phyloP scores from a whole-genome alignment of 2,113 vertebrate species.

The Cynopterus brachyotis region DNA sequence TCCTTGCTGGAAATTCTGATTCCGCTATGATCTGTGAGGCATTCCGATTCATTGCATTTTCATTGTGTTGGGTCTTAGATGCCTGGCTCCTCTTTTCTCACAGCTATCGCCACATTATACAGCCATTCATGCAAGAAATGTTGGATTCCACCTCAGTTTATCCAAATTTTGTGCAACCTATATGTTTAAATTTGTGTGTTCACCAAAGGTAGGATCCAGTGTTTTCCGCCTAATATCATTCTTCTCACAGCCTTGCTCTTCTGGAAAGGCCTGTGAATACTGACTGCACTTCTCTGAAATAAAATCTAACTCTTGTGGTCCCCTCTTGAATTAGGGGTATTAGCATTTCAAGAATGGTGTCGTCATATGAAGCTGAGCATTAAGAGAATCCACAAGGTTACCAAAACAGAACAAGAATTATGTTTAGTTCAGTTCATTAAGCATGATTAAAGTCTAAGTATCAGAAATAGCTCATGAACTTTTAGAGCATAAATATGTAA shows the following conservation, averaged over 20 bases:
- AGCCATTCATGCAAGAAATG: conserved; percentile 96
- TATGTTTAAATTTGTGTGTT: conserved; percentile 85
- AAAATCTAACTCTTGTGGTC: conserved; percentile 79
- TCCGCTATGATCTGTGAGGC: conserved; percentile 99
- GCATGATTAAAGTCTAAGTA: conserved; percentile 85
- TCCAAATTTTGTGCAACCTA: conserved; percentile 87
- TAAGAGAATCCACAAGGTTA: conserved; percentile 78
- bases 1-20: conserved; percentile 99
- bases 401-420: conserved; percentile 83
- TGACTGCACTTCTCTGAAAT: conserved; percentile 72
- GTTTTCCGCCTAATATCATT: conserved; percentile 83
- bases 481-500: conserved; percentile 78
- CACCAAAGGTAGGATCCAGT: conserved; percentile 80
- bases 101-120: conserved; percentile 94
- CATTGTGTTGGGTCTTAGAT: conserved; percentile 97
- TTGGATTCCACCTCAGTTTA: conserved; percentile 93
- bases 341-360: conserved; percentile 83
- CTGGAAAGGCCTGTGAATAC: conserved; percentile 79
- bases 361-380: conserved; percentile 82
- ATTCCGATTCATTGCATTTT: conserved; percentile 98
- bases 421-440: conserved; percentile 86
- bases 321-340: conserved; percentile 82
- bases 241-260: conserved; percentile 79
- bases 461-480: conserved; percentile 83
- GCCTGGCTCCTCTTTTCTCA: conserved; percentile 90